Base-by-base conservation (phyloP, 2,113 vertebrate genomes). In the Elephantulus edwardii region DNA sequence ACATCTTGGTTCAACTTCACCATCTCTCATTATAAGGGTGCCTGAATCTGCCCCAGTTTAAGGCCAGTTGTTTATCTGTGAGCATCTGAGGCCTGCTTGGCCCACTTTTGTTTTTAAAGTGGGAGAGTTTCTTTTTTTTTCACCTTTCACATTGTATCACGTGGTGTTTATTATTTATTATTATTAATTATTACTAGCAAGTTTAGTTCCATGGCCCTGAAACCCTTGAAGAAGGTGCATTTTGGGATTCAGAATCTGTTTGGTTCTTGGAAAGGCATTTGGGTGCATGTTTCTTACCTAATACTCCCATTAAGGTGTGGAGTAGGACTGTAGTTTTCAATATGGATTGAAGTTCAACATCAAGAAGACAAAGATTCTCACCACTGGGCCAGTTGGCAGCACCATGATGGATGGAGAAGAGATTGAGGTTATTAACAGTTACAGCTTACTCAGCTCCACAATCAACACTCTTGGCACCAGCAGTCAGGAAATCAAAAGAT, bases 141-240 rank as follows among this genome's bases (percentile, higher is more conserved):
- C 20, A 20, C 71, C 68, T 74, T 78, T 87, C 83, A 58, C 44
- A 4, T 38, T 42, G 17, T 72, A 17, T 52, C 56, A 48, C 76
- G 86, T 75, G 26, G 80, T 3, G 52, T 86, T 93, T 86, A 89
- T 76, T n/a, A n/a, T n/a, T n/a, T n/a, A n/a, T n/a, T n/a, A n/a
- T n/a, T n/a, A n/a, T n/a, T n/a, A n/a, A n/a, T 89, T 56, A 85
- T 75, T 52, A 62, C 64, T 82, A 44, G 35, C 16, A 78, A 40
- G 71, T 78, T 88, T 71, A 66, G 38, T 16, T 46, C 58, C 62
- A 78, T n/a, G 17, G 1, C 79, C 52, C 90, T 89, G 64, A 89
- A 70, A 26, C 58, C 68, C 35, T 33, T 6, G 46, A 64, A 70
- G 44, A 76, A 79, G 71, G 30, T 33, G n/a, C 24, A 11, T 91